phyloP scores from a whole-genome alignment of 2,888 invertebrate genomes.

The Eilema depressum region DNA sequence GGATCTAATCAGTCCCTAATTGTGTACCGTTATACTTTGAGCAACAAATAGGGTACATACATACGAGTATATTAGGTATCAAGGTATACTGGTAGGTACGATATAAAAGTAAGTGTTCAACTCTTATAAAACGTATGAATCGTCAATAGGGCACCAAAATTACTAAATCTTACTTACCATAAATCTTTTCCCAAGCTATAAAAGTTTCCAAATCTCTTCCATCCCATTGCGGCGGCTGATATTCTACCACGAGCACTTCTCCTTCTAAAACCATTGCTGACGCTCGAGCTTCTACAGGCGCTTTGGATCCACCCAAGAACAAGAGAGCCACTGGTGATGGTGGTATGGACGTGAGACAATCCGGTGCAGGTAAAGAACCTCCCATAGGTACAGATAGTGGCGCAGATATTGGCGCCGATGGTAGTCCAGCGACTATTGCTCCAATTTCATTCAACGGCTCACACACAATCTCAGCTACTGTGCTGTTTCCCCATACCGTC shows the following conservation, averaged over 20 bases:
- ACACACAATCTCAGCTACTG: constrained; percentile 80
- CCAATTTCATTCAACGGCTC: constrained; percentile 81
- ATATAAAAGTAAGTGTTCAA: neutral
- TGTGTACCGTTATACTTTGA: too few relatives aligned
- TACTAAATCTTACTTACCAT: constrained; percentile 67
- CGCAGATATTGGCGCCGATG: constrained; percentile 74
- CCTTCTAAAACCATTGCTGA: constrained; percentile 87
- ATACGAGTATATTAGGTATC: neutral
- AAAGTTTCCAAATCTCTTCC: constrained; percentile 83
- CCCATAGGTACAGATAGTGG: constrained; percentile 69
- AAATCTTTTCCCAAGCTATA: constrained; percentile 83
- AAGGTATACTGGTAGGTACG: too few relatives aligned
- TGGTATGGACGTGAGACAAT: constrained; percentile 51
- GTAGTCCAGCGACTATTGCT: constrained; percentile 73
- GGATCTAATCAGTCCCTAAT: neutral
- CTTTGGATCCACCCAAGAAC: constrained; percentile 88
- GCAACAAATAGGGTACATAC: neutral
- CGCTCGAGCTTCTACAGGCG: constrained; percentile 88
- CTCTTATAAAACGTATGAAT: neutral
- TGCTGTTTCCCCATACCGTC: constrained; percentile 74
- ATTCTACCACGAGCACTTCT: constrained; percentile 88
- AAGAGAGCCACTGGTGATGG: constrained; percentile 78
- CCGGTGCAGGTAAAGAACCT: constrained; percentile 68
- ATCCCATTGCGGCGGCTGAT: constrained; percentile 85
- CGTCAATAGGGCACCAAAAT: neutral